phyloP scores from a whole-genome alignment of 2,113 vertebrate genomes.

The Varanus salvator region DNA sequence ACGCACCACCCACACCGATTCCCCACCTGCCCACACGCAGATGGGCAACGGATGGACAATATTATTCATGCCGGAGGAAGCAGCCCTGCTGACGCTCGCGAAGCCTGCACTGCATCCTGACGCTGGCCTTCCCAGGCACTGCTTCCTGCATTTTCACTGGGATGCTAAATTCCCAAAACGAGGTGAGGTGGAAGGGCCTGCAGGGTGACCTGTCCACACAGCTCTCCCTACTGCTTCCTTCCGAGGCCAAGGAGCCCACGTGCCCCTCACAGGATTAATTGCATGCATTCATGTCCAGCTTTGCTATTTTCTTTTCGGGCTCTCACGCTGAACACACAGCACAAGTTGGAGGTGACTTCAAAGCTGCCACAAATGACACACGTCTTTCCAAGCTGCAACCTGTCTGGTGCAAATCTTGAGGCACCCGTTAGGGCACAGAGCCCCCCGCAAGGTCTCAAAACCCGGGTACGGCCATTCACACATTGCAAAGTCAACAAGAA shows the following conservation, averaged over 20 bases:
- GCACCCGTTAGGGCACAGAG: no score
- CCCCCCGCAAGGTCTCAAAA: neutral
- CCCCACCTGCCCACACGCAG: neutral
- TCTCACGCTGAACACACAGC: no score
- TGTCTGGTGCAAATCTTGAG: neutral
- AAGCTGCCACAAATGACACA: neutral
- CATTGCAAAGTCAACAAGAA: neutral
- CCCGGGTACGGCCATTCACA: neutral
- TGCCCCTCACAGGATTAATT: neutral
- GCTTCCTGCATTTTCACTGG: neutral
- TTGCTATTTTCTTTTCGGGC: neutral
- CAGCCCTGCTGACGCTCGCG: no score
- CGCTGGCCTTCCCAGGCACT: no score
- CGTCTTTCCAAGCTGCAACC: neutral
- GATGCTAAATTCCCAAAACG: neutral
- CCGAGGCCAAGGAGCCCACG: neutral
- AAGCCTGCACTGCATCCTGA: no score
- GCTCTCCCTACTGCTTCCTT: no score
- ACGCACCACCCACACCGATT: neutral
- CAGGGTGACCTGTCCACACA: no score
- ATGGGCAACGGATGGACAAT: neutral
- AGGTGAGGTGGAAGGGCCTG: neutral
- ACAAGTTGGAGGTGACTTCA: neutral
- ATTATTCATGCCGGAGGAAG: neutral
- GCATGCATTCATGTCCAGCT: neutral